Conservation (phyloP, 2,797 vertebrate species). For the Lagorchestes hirsutus region DNA sequence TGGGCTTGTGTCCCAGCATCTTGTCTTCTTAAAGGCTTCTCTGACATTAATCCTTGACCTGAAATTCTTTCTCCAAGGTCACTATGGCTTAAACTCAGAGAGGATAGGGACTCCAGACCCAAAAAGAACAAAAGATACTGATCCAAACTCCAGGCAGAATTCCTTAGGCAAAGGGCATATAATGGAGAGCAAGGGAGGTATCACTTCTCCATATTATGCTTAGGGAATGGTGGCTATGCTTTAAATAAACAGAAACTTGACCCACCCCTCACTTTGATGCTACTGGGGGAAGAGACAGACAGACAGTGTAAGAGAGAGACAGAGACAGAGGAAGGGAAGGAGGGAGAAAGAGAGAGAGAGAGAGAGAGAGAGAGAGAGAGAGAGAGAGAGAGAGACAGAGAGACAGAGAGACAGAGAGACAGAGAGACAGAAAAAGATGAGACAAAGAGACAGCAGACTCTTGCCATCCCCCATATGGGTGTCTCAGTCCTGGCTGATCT, state of each 20-base stretch:
- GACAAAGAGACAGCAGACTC: not conserved
- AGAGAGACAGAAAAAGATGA: not conserved
- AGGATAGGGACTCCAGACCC: not conserved
- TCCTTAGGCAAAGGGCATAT: not conserved
- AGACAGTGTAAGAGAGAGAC: not conserved
- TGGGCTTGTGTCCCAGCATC: not conserved
- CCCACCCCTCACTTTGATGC: not conserved
- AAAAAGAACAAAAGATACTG: not conserved
- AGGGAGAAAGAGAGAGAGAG: no score
- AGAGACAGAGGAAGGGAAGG: fast-evolving
- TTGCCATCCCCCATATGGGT: not conserved
- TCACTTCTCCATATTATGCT: not conserved
- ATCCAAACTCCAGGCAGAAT: not conserved
- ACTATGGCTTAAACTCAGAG: not conserved
- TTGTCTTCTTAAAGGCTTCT: not conserved
- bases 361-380: no score
- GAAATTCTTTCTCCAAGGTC: not conserved
- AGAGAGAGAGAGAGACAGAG: no score
- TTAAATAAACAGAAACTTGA: not conserved
- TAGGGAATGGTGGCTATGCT: not conserved
- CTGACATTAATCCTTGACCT: not conserved
- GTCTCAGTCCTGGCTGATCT: not conserved
- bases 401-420: no score
- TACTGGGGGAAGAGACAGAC: not conserved
- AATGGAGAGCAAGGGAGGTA: not conserved